A percentile compares a stretch with the other conserved stretches of the same genome.
Evolutionary conservation across 64 coral and sea anemone species (phyloP).

Genomic region (Pocillopora verrucosa): DNA sequence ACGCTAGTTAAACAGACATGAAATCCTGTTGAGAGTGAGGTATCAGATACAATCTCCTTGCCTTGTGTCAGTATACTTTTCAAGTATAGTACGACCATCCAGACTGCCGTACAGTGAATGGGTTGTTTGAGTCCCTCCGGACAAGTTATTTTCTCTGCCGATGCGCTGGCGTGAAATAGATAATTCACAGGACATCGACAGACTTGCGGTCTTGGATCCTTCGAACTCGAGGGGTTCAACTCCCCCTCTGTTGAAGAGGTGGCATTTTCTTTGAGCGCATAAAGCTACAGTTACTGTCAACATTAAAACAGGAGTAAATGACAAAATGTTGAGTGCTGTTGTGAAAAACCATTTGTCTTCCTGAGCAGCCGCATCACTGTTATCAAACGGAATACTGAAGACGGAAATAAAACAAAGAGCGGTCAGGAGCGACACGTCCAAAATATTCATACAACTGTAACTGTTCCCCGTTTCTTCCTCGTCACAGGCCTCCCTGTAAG

Average conservation of each 20-base stretch:
- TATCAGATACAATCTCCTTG: too few species aligned
- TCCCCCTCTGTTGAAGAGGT: not conserved
- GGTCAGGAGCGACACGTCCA: slow-evolving; percentile 60
- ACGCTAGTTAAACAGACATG: too few species aligned
- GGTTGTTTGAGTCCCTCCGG: not conserved
- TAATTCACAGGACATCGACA: not conserved
- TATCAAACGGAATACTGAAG: slow-evolving; percentile 43
- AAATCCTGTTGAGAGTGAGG: too few species aligned
- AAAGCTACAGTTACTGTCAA: not conserved
- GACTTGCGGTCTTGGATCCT: not conserved
- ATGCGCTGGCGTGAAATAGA: too few species aligned
- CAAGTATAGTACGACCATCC: not conserved
- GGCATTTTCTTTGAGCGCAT: slow-evolving; percentile 21
- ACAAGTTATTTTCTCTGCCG: not conserved
- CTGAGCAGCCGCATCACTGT: not conserved
- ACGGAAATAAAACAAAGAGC: slow-evolving; percentile 63
- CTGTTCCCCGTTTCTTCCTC: not conserved
- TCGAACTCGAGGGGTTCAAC: not conserved
- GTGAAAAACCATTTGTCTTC: not conserved
- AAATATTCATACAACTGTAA: slow-evolving; percentile 75
- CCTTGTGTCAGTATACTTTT: too few species aligned
- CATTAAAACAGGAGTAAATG: slow-evolving; percentile 52
- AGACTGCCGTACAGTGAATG: not conserved
- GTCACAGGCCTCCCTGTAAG: slow-evolving; percentile 48
- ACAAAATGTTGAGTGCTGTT: slow-evolving; percentile 20